These are phyloP conservation scores for Spodoptera littoralis DNA, from an alignment of 2,888 invertebrate genomes.

Conservation along the genomic window DNA sequence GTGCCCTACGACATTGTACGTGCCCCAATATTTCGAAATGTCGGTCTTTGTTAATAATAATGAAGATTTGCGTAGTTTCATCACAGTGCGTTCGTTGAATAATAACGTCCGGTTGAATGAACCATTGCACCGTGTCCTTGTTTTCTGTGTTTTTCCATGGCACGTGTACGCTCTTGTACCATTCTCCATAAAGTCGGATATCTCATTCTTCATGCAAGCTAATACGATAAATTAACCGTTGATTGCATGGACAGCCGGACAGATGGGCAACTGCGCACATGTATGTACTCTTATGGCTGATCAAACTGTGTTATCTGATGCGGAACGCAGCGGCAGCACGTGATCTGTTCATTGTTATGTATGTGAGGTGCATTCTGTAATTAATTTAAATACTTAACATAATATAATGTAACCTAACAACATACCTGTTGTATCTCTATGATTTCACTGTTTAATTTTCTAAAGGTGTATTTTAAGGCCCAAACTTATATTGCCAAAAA, in stretches of 20 bases:
- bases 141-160: conserved; percentile 88
- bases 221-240: conserved; percentile 70
- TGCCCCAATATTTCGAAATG: conserved; percentile 81
- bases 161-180: conserved; percentile 72
- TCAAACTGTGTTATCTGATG: conserved; percentile 36
- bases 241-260: conserved; percentile 63
- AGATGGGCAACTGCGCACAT: conserved; percentile 70
- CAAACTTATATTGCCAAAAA: no score
- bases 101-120: conserved; percentile 88
- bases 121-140: conserved; percentile 88
- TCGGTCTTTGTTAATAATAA: conserved; percentile 84
- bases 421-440: no score
- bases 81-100: conserved; percentile 86
- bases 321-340: conserved; percentile 33
- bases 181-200: conserved; percentile 63
- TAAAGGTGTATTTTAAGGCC: no score
- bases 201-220: conserved; percentile 72
- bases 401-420: no score
- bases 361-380: conserved; percentile 24
- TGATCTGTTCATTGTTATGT: conserved; percentile 36
- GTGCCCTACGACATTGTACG: conserved; percentile 72
- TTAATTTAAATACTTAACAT: conserved; percentile 15
- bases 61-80: conserved; percentile 85
- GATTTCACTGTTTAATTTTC: neutral
- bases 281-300: conserved; percentile 44